Percentiles rank a stretch among this genome's conserved stretches.
phyloP scores from a whole-genome alignment of 92 coral and sea anemone species.

The Palythoa grandis region DNA sequence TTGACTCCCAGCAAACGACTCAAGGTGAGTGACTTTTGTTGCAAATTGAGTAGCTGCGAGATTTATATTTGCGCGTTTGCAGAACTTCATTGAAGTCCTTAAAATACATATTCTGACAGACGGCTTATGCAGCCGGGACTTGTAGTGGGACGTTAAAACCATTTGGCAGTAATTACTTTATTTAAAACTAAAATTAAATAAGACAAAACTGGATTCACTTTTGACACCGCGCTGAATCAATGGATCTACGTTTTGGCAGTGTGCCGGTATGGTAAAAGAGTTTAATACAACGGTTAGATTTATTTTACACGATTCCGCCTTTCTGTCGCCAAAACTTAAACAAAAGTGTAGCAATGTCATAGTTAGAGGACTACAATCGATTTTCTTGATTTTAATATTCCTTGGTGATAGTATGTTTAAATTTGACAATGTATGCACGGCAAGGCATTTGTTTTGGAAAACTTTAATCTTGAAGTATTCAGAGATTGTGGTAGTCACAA shows the following conservation, averaged over 20 bases:
- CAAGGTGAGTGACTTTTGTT: constrained; percentile 25
- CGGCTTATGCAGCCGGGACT: not conserved
- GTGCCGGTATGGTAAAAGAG: constrained; percentile 3
- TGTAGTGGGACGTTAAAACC: not conserved
- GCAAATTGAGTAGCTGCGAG: not conserved
- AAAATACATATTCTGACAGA: not conserved
- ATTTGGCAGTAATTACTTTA: constrained; percentile 8
- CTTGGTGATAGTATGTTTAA: not conserved
- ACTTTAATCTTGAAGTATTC: not conserved
- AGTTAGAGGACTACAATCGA: not conserved
- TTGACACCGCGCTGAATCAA: not conserved
- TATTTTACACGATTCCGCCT: not conserved
- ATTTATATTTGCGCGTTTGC: not conserved
- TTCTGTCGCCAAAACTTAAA: constrained; percentile 7
- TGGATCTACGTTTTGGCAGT: not conserved
- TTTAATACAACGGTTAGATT: not conserved
- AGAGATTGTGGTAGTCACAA: not conserved
- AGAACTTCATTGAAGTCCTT: not conserved
- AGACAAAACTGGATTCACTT: not conserved
- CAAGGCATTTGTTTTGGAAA: not conserved
- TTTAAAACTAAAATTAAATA: not conserved
- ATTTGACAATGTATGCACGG: not conserved
- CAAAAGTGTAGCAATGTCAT: not conserved
- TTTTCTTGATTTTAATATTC: not conserved
- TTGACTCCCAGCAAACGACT: constrained; percentile 28